Percentiles rank a stretch among this genome's conserved stretches.
phyloP scores from a whole-genome alignment of 2,888 invertebrate genomes.

The Caenorhabditis uteleia region DNA sequence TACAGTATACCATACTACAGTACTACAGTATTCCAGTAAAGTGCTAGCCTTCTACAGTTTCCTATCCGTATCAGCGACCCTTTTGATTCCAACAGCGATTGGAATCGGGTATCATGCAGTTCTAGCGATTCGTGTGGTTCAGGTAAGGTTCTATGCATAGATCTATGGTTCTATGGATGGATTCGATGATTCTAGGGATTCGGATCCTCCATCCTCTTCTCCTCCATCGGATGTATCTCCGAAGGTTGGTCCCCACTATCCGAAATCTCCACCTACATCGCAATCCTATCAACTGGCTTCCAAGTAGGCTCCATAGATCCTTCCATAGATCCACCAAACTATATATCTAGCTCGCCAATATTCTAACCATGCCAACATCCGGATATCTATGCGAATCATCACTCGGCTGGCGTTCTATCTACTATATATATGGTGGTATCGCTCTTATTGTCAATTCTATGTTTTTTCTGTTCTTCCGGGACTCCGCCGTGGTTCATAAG shows the following conservation, averaged over 20 bases:
- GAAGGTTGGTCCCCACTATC: constrained; percentile 40
- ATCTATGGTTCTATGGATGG: too few relatives aligned
- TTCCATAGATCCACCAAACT: too few relatives aligned
- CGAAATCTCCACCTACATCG: constrained; percentile 42
- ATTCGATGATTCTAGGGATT: constrained; percentile 37
- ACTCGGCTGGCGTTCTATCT: constrained; percentile 38
- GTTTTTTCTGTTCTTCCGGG: constrained; percentile 31
- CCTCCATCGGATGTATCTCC: constrained; percentile 42
- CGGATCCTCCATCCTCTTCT: constrained; percentile 37
- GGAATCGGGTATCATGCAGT: constrained; percentile 22
- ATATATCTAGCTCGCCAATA: constrained; percentile 27
- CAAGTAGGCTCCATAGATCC: constrained; percentile 19
- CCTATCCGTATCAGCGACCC: constrained; percentile 13
- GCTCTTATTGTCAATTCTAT: constrained; percentile 8
- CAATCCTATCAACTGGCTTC: constrained; percentile 37
- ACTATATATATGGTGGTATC: constrained; percentile 28
- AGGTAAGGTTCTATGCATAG: constrained; percentile 3
- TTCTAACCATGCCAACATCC: constrained; percentile 40
- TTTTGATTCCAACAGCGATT: constrained; percentile 18
- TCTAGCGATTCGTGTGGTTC: constrained; percentile 11
- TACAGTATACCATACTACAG: too few relatives aligned
- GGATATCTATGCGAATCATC: constrained; percentile 35
- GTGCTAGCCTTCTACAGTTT: constrained; percentile 25
- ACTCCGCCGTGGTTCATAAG: constrained; percentile 31
- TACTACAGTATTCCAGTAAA: constrained; percentile 9